phyloP scores from a whole-genome alignment of 2,888 invertebrate genomes.

The Pseudococcus longispinus region DNA sequence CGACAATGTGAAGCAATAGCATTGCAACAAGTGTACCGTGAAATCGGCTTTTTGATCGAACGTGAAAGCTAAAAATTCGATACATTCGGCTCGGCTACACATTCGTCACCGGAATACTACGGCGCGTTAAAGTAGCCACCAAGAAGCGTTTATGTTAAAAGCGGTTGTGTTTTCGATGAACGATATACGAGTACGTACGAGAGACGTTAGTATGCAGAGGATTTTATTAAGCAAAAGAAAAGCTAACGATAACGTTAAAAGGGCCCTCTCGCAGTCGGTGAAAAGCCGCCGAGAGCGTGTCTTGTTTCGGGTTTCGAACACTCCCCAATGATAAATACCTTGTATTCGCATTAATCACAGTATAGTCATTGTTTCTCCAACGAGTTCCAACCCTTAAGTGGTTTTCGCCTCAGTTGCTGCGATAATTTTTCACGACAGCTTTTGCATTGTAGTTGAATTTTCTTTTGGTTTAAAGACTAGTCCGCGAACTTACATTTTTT shows the following conservation, averaged over 20 bases:
- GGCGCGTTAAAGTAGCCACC: slow-evolving; percentile 3
- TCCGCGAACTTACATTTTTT: slow-evolving; percentile 27
- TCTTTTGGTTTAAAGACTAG: slow-evolving; percentile 27
- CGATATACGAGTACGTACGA: slow-evolving; percentile 30
- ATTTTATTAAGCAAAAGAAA: slow-evolving; percentile 35
- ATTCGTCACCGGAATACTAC: slow-evolving; percentile 3
- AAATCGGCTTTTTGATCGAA: slow-evolving; percentile 36
- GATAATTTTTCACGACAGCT: slow-evolving; percentile 40
- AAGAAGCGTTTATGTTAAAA: slow-evolving; percentile 20
- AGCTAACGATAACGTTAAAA: slow-evolving; percentile 37
- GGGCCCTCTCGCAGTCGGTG: slow-evolving; percentile 1
- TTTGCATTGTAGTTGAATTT: slow-evolving; percentile 45
- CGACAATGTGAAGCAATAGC: slow-evolving; percentile 5
- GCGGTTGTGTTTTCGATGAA: slow-evolving; percentile 2
- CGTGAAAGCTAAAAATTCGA: slow-evolving; percentile 43
- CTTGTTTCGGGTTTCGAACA: slow-evolving; percentile 35
- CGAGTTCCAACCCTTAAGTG: slow-evolving; percentile 41
- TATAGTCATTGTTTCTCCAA: slow-evolving; percentile 43
- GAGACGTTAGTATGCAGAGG: neutral
- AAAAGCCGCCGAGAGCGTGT: slow-evolving; percentile 37
- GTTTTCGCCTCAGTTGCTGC: slow-evolving; percentile 41
- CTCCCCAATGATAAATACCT: slow-evolving; percentile 45
- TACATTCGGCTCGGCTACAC: slow-evolving; percentile 17
- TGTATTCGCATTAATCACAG: slow-evolving; percentile 38
- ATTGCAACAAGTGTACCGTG: slow-evolving; percentile 41